Evolutionary conservation across 1,140 invertebrate genomes (phyloP), one percentile per base, ranked within the genome.

Genomic region (Ips nitidus): DNA sequence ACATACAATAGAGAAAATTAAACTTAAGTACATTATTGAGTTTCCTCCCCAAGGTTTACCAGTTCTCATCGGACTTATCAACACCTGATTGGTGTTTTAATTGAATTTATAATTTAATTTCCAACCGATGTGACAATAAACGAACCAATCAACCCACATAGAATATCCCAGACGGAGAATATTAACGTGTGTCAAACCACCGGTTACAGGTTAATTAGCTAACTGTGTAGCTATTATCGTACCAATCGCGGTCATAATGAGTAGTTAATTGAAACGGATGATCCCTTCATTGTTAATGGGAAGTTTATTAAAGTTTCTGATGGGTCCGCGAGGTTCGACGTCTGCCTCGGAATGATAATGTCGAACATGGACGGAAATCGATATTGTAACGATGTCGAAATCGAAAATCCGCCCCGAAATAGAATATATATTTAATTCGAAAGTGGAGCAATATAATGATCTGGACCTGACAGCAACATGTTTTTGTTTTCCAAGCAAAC

Each of bases 191-290:
- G 52, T 55, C 52, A 55, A 55, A 6, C n/a, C 8, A 47, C 4
- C 43, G 8, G 8, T 47, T 47, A 4, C 52, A 55, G 52, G 52
- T 55, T 55, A 55, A 55, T 55, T 55, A 55, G 37, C 52, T 55
- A 38, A 38, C 52, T 22, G 52, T 55, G 52, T 55, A 22, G 52
- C 52, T 36, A 37, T 55, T 55, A 55, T 55, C 52, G 52, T 55
- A 2, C 52, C 52, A 55, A 55, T 55, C 37, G 52, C 52, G 52
- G 52, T 38, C 52, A 55, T 55, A 55, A 55, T 37, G 52, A 55
- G 52, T 36, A 55, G 52, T 55, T 55, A 55, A 55, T 55, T 55
- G 52, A 55, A 55, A 36, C 52, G 52, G 52, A 55, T 55, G 37
- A 55, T 55, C 52, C 37, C 6, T n/a, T 37, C 36, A 55, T n/a